A percentile compares a stretch with the other conserved stretches of the same genome.
phyloP scores from a whole-genome alignment of 30 jellyfish, hydroid and myxozoan species.

The Hydractinia echinata region DNA sequence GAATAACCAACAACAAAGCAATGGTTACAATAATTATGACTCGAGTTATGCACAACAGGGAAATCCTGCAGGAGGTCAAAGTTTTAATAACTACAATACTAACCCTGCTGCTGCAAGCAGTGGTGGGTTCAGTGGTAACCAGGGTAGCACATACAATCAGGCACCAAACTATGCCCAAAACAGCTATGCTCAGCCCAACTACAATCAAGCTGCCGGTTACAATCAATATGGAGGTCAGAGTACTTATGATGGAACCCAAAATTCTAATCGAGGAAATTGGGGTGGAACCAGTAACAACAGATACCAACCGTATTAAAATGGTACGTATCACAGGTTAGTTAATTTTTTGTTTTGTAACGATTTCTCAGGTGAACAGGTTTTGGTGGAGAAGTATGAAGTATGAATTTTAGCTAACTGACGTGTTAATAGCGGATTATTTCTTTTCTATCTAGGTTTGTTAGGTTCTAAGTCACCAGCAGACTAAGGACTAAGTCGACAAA shows the following conservation, averaged over 20 bases:
- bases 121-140: too few species aligned
- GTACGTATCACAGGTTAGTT: not conserved
- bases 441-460: constrained; percentile 7
- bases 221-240: constrained; percentile 1
- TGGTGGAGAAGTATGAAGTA: not conserved
- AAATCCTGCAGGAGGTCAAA: too few species aligned
- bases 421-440: constrained; percentile 5
- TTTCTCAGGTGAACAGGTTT: not conserved
- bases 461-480: constrained; percentile 14
- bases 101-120: too few species aligned
- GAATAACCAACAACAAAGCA: not conserved
- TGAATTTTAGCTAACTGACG: not conserved
- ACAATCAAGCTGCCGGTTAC: not conserved
- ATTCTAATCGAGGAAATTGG: not conserved
- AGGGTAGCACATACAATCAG: not conserved
- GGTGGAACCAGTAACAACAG: constrained; percentile 17
- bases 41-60: too few species aligned
- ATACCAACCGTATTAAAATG: constrained; percentile 2
- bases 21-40: constrained; percentile 8
- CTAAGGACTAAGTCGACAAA: constrained; percentile 18
- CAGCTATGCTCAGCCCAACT: not conserved
- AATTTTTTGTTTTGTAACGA: not conserved
- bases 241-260: not conserved
- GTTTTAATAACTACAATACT: too few species aligned
- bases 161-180: not conserved